Base-by-base conservation (phyloP, 2,113 vertebrate genomes). In the Cynopterus brachyotis region DNA sequence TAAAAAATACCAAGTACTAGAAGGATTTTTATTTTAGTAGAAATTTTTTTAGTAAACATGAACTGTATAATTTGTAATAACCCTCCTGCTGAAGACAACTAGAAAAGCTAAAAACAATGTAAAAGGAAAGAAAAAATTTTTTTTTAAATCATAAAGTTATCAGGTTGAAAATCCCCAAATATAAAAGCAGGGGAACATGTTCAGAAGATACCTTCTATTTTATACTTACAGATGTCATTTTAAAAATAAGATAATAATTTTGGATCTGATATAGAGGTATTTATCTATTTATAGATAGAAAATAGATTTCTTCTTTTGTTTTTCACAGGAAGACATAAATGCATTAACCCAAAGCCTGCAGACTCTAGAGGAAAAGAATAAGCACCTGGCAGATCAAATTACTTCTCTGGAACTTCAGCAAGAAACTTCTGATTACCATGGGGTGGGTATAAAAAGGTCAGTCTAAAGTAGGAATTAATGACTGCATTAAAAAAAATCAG, bases 321-420 rank as follows among this genome's bases (percentile, higher is more conserved):
- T 95, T 96, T 82, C 53, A 76, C 97, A 99, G 98, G 87, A 73
- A 89, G 98, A 98, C 87, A 96, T 97, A 82, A 91, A 90, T 47
- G 42, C 95, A 82, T 83, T 98, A 93, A 98, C 96, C 83, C 94
- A 94, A 59, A 97, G 93, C 50, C 82, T 98, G 47, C 96, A 98
- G 89, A 96, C 50, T 20, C 95, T 98, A 37, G 94, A 98, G 75
- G 95, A 98, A 85, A 98, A 98, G 95, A 99, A 99, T 93, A 98
- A 96, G 87, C 94, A 89, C 12, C 97, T 99, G 45, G 59, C 97
- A 87, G 97, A 98, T 76, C 75, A 28, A 6, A 50, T 98, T 95
- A 79, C 98, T 91, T 91, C 91, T 32, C 75, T 98, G 62, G 97
- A 98, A 88, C 96, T 96, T 32, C 97, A 98, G 93, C 98, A 98